Base-by-base conservation (phyloP, 2,797 vertebrate species). In the Liparis tanakae region DNA sequence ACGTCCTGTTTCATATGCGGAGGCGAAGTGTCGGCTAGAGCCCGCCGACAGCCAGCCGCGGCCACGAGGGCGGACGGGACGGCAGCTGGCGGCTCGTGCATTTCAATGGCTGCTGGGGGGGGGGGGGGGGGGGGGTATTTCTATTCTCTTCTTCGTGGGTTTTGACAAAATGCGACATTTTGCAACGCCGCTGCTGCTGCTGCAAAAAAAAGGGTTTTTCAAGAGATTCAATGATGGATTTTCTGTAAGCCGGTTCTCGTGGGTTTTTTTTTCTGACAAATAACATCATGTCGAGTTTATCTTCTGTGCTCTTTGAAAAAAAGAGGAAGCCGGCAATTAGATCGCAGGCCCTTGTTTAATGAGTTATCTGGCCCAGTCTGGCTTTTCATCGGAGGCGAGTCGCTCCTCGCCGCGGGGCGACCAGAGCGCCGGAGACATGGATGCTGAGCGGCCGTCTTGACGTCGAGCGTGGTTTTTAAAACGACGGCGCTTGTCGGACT, bases 1-100 rank as follows among this genome's bases (percentile, higher is more conserved):
- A 94, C 91, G 94, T 95, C 94, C 94, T 94, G 93, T 94, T 96
- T 96, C 92, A 87, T 92, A 96, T 95, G 94, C 95, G 92, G 92
- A n/a, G 95, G 89, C 91, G 82, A 91, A 91, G 91, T 81, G 85
- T 77, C 71, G 83, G 83, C 86, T 84, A 64, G 4, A 87, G 87
- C 86, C 87, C 81, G 88, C 89, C 88, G 91, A 94, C 91, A 92
- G 90, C 88, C 88, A 92, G 84, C 89, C 90, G 80, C 92, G 90
- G 91, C 93, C 85, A 78, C 83, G 25, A n/a, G 55, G 58, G 85
- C 73, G 88, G 87, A 86, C 89, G 87, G 93, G 70, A 88, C 89
- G 89, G 79, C 94, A 95, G 94, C 94, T 95, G 94, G 87, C 86
- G 83, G 89, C 88, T 87, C 4, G 91, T 87, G 84, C 89, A 88